Evolutionary conservation across 2,888 invertebrate genomes (phyloP), one percentile per base, ranked within the genome.

Genomic region (Amitus sp.): DNA sequence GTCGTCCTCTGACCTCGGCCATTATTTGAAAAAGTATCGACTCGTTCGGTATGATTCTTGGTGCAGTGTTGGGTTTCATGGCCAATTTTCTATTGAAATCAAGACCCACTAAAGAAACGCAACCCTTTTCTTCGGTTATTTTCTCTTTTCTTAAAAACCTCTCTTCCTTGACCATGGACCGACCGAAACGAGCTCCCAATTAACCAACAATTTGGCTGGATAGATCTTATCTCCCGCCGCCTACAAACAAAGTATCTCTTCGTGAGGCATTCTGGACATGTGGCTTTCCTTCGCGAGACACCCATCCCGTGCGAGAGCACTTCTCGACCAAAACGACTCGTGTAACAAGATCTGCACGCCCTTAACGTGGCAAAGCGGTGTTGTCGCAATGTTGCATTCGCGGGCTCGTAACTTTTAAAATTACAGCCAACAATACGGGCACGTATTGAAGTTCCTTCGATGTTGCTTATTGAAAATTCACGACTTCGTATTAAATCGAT

Each of bases 201-300:
- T 79, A 79, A 78, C 76, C 76, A 75, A 78, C 78, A 78, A 79
- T 79, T 78, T 78, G 75, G 78, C 60, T 72, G 70, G 66, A 68
- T 68, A 73, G 77, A 78, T 77, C 65, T 66, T 75, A 77, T 78
- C 77, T 73, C 65, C 56, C 47, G 59, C 62, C 57, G 61, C 67
- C 70, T 68, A 60, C 68, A 65, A 66, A 60, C 65, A 62, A 60
- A 65, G 67, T 64, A 64, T 64, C 64, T 67, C 64, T 65, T 62
- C 55, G 52, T 65, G 62, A 59, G 64, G 64, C 60, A 64, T 62
- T 64, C 62, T 65, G 67, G 67, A 62, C 65, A 62, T 67, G 59
- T 53, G 66, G 56, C 66, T 63, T 59, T 64, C 63, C 66, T 64
- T 60, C 62, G 64, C 62, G 52, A 59, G 59, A 63, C 55, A 58